Conservation (phyloP, 2,888 invertebrate species). For the Acanthosepion esculentum region DNA sequence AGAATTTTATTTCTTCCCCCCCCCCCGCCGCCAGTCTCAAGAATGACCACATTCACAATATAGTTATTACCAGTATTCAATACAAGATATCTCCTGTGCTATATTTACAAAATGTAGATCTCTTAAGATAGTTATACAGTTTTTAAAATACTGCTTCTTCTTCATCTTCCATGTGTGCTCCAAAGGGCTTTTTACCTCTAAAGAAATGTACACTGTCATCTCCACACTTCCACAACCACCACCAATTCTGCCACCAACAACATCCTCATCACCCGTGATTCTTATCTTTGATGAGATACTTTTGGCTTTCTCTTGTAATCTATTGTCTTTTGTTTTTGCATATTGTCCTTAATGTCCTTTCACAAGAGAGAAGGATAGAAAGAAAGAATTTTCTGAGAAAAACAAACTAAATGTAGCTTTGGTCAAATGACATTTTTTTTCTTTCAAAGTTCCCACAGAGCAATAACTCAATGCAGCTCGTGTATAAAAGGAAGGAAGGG, state of each 20-base stretch:
- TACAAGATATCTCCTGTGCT: neutral
- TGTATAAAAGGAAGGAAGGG: neutral
- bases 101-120: neutral
- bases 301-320: neutral
- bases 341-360: slow-evolving; percentile 17
- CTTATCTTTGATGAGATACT: slow-evolving; percentile 8
- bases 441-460: slow-evolving; percentile 10
- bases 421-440: neutral
- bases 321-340: neutral
- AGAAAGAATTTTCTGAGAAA: neutral
- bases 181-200: neutral
- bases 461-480: neutral
- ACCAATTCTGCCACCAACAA: neutral
- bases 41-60: neutral
- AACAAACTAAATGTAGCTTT: neutral
- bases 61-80: neutral
- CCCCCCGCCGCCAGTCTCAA: neutral
- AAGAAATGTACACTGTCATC: neutral
- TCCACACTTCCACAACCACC: neutral
- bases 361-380: neutral
- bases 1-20: neutral
- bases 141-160: neutral
- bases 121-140: neutral
- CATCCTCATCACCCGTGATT: neutral
- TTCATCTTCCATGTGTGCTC: neutral